Base-by-base conservation (phyloP, 2,888 invertebrate species). In the Netelia melanura region DNA sequence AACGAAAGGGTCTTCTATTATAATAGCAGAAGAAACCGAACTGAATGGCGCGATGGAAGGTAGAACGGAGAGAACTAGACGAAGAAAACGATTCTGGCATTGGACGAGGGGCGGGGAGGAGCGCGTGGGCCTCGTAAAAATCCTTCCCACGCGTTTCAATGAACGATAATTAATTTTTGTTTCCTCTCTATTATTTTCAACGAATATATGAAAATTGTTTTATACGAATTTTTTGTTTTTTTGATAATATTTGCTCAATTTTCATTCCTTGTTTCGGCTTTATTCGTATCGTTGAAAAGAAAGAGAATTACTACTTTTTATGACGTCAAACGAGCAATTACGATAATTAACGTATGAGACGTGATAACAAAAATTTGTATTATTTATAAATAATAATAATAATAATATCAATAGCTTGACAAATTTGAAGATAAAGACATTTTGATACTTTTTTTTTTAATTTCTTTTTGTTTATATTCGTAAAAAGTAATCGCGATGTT, bases 401-500 rank as follows among this genome's bases (percentile, higher is more conserved):
- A 52, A 52, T 52, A 52, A 52, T 52, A 10, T 3, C 25, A 5
- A n/a, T 71, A 52, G 25, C 3, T 21, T 62, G 58, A 54, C 70
- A 62, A 23, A 21, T 17, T 11, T 11, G 21, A 43, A 23, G 25
- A 30, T 43, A 30, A 30, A 30, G n/a, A 38, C 43, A 38, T 58
- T 58, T 52, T 6, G n/a, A n/a, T 11, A 2, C n/a, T 54, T n/a
- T 54, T n/a, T 54, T 54, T 54, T 54, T 6, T 0, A 14, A 17
- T 17, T 52, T 11, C n/a, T 54, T 54, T 54, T 11, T 68, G 68
- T 67, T 61, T 62, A 78, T 78, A 78, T 78, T 62, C 48, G 71
- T 30, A 38, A 38, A 64, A 65, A 83, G 83, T 83, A 72, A 83
- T 83, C 74, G 67, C 78, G 84, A 77, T 75, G 68, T 83, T 83